Base-by-base conservation (phyloP, 2,888 invertebrate species). In the Osedax fenrisi region DNA sequence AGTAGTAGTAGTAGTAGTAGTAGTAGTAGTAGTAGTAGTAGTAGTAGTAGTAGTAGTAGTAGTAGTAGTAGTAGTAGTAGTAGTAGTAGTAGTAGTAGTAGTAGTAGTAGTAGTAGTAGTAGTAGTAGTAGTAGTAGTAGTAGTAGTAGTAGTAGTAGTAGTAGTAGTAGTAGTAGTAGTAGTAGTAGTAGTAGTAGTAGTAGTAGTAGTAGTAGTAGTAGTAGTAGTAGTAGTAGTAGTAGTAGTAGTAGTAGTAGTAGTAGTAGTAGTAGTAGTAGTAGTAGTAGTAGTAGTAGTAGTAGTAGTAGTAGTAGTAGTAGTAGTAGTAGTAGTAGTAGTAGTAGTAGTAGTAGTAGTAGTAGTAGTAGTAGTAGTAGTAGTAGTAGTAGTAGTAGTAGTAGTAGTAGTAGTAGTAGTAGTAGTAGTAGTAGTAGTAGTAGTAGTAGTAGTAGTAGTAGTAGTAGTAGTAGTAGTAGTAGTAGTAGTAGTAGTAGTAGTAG, bases 381-480 rank as follows among this genome's bases (percentile, higher is more conserved):
- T n/a, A n/a, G n/a, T n/a, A 13, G n/a, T n/a, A n/a, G n/a, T n/a
- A n/a, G n/a, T n/a, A n/a, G n/a, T n/a, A n/a, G n/a, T n/a, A n/a
- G n/a, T n/a, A n/a, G n/a, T n/a, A n/a, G n/a, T n/a, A n/a, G n/a
- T n/a, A n/a, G n/a, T n/a, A n/a, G n/a, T n/a, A n/a, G n/a, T n/a
- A n/a, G n/a, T n/a, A n/a, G n/a, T n/a, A n/a, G n/a, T n/a, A n/a
- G 56, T 56, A 17, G 56, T 56, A 56, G 56, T 56, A 56, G 56
- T 56, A 17, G 56, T 56, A 56, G 56, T 56, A 13, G 56, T 56
- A 56, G 56, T 56, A 56, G 56, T 56, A 56, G 56, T 56, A 56
- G 56, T 56, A 56, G 56, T 56, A 56, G 56, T 56, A 56, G 56
- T 56, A 56, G 56, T 56, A 56, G 56, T 56, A 56, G 56, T 56